These are phyloP conservation scores for Dufourea novaeangliae DNA, from an alignment of 1,140 invertebrate species.

Conservation along the genomic window DNA sequence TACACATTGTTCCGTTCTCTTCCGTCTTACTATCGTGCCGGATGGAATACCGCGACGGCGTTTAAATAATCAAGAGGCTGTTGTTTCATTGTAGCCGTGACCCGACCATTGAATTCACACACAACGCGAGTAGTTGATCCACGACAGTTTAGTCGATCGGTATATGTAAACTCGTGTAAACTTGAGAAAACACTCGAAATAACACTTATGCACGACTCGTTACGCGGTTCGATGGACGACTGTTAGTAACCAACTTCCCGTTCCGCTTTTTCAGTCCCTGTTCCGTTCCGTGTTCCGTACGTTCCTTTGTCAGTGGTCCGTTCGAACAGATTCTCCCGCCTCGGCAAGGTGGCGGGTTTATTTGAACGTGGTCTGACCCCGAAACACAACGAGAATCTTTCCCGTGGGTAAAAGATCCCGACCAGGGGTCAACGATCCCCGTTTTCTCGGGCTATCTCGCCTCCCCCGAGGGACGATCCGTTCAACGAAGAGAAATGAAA, in stretches of 20 bases:
- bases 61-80: conserved; percentile 1
- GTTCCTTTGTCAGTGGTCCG: no score
- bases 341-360: background rate
- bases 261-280: no score
- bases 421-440: conserved; percentile 6
- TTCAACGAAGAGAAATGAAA: background rate
- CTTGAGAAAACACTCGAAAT: no score
- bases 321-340: background rate
- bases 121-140: background rate
- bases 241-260: no score
- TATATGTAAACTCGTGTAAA: no score
- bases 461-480: background rate
- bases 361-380: background rate
- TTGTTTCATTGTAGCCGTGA: conserved; percentile 5
- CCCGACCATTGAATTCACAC: background rate
- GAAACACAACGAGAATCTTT: background rate
- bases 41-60: background rate
- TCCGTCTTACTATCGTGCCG: background rate
- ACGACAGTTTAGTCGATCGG: no score
- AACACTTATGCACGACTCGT: no score
- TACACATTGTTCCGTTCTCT: background rate
- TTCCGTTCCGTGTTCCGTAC: background rate
- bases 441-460: background rate
- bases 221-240: no score
- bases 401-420: background rate